phyloP scores from a whole-genome alignment of 2,113 vertebrate species.

The Ochotona princeps region DNA sequence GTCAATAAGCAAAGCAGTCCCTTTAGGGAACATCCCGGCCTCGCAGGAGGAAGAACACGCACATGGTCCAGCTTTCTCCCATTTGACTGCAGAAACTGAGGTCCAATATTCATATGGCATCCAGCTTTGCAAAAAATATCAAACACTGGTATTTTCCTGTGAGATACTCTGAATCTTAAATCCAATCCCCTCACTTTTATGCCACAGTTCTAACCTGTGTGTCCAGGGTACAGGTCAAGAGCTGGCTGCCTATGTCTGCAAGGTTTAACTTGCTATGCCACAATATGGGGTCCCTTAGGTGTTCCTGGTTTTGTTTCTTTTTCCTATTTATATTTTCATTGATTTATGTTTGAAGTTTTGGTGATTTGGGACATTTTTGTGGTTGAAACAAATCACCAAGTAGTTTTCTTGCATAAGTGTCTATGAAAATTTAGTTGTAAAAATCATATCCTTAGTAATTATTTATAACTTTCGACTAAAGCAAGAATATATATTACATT shows the following conservation, averaged over 20 bases:
- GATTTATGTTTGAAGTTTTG: not conserved
- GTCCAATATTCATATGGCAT: not conserved
- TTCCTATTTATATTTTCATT: not conserved
- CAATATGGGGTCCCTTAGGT: not conserved
- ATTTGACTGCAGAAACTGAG: not conserved
- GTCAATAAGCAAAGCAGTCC: not conserved
- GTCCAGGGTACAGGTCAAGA: not conserved
- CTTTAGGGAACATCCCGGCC: not conserved
- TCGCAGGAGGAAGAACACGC: not conserved
- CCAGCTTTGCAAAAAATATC: not conserved
- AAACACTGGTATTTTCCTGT: not conserved
- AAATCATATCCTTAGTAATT: constrained; percentile 36
- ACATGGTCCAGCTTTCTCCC: not conserved
- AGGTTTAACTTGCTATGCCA: no score
- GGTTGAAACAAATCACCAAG: not conserved
- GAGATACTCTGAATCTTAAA: not conserved
- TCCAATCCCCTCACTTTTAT: not conserved
- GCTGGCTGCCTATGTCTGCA: not conserved
- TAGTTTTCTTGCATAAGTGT: not conserved
- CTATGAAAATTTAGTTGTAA: not conserved
- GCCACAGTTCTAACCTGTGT: not conserved
- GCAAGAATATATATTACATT: not conserved
- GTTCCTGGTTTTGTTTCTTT: not conserved
- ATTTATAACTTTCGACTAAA: constrained; percentile 18
- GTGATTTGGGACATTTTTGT: constrained; percentile 10